These are phyloP conservation scores for Hirudinaria manillensis DNA, from an alignment of 2,888 invertebrate species.

Conservation along the genomic window DNA sequence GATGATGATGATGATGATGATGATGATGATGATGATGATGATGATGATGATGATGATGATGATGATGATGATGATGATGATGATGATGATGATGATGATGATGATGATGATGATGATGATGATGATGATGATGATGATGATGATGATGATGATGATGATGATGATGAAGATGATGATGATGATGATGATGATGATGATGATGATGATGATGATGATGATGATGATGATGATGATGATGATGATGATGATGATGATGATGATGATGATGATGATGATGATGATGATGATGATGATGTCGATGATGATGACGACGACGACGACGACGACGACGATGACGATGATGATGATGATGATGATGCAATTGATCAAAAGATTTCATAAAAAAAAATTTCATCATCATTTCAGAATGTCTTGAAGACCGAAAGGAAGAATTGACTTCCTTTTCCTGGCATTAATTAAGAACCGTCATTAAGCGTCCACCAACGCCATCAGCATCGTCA, in stretches of 20 bases:
- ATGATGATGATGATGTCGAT: slow-evolving; percentile 5
- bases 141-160: slow-evolving; percentile 29
- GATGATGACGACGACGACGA: slow-evolving; percentile 16
- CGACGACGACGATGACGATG: slow-evolving; percentile 21
- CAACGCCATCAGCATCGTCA: not conserved
- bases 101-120: slow-evolving; percentile 24
- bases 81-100: not conserved
- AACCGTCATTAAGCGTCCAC: not conserved
- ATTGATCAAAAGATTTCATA: no score
- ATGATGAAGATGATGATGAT: slow-evolving; percentile 29
- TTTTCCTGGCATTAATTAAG: not conserved
- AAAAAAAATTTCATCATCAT: no score
- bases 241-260: no score
- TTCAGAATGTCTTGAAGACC: no score
- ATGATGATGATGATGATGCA: slow-evolving; percentile 21
- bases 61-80: not conserved
- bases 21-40: slow-evolving; percentile 27
- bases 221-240: not conserved
- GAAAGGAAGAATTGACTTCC: no score
- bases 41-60: not conserved
- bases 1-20: slow-evolving; percentile 25
- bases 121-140: slow-evolving; percentile 30
- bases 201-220: slow-evolving; percentile 23
- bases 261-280: no score
- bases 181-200: no score